Conservation (phyloP, 2,113 vertebrate species). For the Burhinus oedicnemus region DNA sequence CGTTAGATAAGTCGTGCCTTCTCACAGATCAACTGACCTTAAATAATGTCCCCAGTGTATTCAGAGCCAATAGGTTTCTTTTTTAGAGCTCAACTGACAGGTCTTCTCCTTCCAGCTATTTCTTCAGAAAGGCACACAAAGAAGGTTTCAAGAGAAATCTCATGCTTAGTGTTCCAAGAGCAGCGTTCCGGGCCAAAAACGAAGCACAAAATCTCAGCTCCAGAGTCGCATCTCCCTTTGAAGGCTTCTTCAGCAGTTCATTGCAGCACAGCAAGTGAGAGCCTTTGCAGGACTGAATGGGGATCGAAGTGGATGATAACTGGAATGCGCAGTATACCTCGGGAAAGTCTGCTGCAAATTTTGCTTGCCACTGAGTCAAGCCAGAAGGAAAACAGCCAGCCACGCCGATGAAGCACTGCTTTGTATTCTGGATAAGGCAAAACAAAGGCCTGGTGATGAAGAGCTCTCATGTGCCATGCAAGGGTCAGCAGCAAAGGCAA, state of each 20-base stretch:
- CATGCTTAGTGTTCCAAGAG: conserved; percentile 30
- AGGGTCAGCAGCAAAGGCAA: conserved; percentile 58
- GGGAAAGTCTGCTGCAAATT: background rate
- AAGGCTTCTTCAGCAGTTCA: background rate
- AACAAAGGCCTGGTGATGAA: conserved; percentile 57
- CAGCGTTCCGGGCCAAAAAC: conserved; percentile 10
- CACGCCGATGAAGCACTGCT: conserved; percentile 9
- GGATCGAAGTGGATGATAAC: background rate
- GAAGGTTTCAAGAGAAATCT: conserved; percentile 44
- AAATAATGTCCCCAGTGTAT: conserved; percentile 66
- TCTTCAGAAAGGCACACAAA: conserved; percentile 42
- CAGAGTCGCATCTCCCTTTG: background rate
- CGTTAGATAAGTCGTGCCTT: conserved; percentile 57
- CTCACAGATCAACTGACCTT: conserved; percentile 68
- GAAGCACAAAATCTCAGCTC: conserved; percentile 21
- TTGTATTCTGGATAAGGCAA: conserved; percentile 31
- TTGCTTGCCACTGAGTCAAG: background rate
- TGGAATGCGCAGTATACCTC: background rate
- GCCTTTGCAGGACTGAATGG: background rate
- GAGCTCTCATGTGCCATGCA: background rate
- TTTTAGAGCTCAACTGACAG: conserved; percentile 48
- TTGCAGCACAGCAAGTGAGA: background rate
- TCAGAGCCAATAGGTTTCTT: conserved; percentile 57
- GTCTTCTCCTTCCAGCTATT: conserved; percentile 66
- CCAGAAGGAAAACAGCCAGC: conserved; percentile 20